Base-by-base conservation (phyloP, 2,797 vertebrate genomes). In the Acipenser transmontanus region DNA sequence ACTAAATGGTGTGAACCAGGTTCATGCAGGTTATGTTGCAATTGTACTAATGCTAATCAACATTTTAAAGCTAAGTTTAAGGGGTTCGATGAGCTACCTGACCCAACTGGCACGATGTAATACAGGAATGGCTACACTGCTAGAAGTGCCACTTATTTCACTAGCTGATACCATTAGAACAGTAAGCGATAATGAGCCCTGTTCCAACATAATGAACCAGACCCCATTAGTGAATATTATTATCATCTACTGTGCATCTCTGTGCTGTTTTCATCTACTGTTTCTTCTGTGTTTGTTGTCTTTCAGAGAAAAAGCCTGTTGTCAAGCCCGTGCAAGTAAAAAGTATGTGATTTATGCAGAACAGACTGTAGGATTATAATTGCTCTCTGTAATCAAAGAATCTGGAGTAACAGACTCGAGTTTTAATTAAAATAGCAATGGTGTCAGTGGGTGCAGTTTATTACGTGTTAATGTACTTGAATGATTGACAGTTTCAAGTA, bases 301-400 rank as follows among this genome's bases (percentile, higher is more conserved):
- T 68, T 68, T 54, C 67, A 68, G 67, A 57, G 61, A 57, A 17
- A 20, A 68, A 49, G 61, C 52, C 47, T 63, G 61, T 52, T 57
- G n/a, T 47, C 17, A 68, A 57, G 52, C 34, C 34, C 9, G 56
- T 63, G 67, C 61, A 63, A 68, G 51, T 34, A 49, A 63, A 63
- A 68, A 56, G 67, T 68, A 68, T 59, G 67, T 63, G 67, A 63
- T 63, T 50, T 68, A 48, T 57, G 54, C 12, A 57, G 54, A 57
- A 11, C 34, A 63, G 54, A 50, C 47, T 48, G 34, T 34, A 3
- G 48, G 51, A 49, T 48, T 56, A 61, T 56, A 50, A 34, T 34
- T 34, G 34, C 34, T 34, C 34, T 34, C 34, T 34, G 34, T 34
- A 34, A 34, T 34, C 34, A 34, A 34, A 34, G 34, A 34, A 34